Evolutionary conservation across 1,140 invertebrate species (phyloP).

Genomic region (Neodiprion virginianus): DNA sequence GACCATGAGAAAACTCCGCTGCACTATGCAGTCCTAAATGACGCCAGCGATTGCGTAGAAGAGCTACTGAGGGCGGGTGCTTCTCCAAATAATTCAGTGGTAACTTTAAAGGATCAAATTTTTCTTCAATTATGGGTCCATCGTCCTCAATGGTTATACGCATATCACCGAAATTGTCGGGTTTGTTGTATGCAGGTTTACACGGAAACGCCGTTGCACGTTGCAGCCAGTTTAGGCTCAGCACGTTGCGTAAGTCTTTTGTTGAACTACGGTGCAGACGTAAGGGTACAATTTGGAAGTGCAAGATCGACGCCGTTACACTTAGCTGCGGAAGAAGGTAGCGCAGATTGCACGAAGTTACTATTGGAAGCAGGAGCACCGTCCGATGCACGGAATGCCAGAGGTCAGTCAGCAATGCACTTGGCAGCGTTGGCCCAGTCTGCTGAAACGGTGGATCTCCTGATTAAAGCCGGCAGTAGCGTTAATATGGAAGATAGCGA

Average conservation of each 20-base stretch:
- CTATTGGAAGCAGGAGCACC: conserved; percentile 76
- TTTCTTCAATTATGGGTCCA: neutral
- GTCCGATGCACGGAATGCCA: conserved; percentile 71
- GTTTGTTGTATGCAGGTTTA: conserved; percentile 64
- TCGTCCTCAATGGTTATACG: neutral
- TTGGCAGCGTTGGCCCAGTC: conserved; percentile 79
- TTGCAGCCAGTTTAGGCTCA: conserved; percentile 78
- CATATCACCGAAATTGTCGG: neutral
- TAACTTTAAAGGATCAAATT: conserved; percentile 36
- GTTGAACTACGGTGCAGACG: conserved; percentile 76
- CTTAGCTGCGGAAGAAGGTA: conserved; percentile 82
- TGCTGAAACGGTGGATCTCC: conserved; percentile 71
- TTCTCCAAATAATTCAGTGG: conserved; percentile 79
- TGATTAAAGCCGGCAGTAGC: conserved; percentile 69
- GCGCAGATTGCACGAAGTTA: conserved; percentile 72
- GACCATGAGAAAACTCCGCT: conserved; percentile 62
- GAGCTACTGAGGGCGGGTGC: conserved; percentile 73
- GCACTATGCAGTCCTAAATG: conserved; percentile 77
- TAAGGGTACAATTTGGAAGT: conserved; percentile 73
- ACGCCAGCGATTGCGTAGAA: conserved; percentile 72
- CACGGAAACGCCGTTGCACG: conserved; percentile 83
- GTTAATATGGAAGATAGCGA: conserved; percentile 71
- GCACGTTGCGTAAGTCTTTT: conserved; percentile 72
- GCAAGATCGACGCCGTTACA: conserved; percentile 78
- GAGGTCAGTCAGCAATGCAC: conserved; percentile 80